Percentiles rank a stretch among this genome's conserved stretches.
Conservation (phyloP, 2,888 invertebrate genomes). For the Cactoblastis cactorum region DNA sequence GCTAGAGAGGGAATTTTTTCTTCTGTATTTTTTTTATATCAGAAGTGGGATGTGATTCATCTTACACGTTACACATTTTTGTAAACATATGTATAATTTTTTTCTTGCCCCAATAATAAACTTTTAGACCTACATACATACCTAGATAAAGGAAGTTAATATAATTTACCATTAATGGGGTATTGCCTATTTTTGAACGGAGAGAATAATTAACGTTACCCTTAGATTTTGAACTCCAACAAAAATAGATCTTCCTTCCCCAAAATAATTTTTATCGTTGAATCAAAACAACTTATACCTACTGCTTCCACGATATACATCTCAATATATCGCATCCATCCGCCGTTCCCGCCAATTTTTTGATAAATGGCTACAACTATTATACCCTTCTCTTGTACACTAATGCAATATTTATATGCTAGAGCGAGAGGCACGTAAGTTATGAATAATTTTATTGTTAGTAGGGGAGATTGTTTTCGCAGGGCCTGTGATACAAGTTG, state of each 20-base stretch:
- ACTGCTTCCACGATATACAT: slow-evolving; percentile 28
- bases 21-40: too few species aligned
- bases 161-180: too few species aligned
- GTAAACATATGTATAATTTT: too few species aligned
- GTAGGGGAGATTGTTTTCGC: slow-evolving; percentile 21
- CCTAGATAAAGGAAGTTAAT: too few species aligned
- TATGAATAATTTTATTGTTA: slow-evolving; percentile 40
- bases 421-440: slow-evolving; percentile 22
- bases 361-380: slow-evolving; percentile 33
- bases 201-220: too few species aligned
- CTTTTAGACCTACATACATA: too few species aligned
- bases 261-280: not conserved
- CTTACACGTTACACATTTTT: too few species aligned
- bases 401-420: not conserved
- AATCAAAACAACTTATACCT: not conserved
- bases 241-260: not conserved
- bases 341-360: slow-evolving; percentile 26
- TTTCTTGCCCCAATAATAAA: too few species aligned
- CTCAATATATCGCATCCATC: slow-evolving; percentile 20
- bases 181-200: too few species aligned
- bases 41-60: too few species aligned
- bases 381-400: slow-evolving; percentile 20
- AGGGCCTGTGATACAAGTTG: slow-evolving; percentile 12
- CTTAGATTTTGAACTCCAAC: too few species aligned
- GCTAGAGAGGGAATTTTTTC: too few species aligned